Percentiles rank a stretch among this genome's conserved stretches.
Conservation (phyloP, 1,140 invertebrate species). For the Rhagoletis zephyria region DNA sequence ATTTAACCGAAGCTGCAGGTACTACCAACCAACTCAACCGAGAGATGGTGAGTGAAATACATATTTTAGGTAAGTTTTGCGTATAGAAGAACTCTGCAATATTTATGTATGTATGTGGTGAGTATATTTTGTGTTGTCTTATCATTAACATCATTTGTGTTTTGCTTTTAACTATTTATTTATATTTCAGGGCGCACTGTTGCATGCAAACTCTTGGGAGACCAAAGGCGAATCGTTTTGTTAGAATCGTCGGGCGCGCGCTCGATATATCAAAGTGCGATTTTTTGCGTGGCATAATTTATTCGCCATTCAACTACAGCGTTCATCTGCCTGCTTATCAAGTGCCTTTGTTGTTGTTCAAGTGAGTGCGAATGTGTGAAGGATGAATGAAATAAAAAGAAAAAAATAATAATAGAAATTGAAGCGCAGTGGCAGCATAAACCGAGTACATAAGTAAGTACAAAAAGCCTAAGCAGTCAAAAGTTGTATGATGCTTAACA, state of each 20-base stretch:
- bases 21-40: background rate
- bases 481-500: background rate
- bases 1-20: background rate
- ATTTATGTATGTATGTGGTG: background rate
- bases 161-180: background rate
- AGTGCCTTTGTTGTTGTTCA: background rate
- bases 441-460: no score
- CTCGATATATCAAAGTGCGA: background rate
- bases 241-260: background rate
- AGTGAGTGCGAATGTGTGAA: background rate
- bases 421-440: background rate
- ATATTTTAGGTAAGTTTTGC: background rate
- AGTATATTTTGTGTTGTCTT: conserved; percentile 19
- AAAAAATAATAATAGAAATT: background rate
- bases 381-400: background rate
- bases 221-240: conserved; percentile 14
- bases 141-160: conserved; percentile 38
- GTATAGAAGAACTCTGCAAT: background rate
- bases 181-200: background rate
- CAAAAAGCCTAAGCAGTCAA: no score
- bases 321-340: background rate
- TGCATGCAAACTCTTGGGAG: background rate
- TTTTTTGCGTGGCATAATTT: conserved; percentile 40
- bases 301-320: conserved; percentile 2
- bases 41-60: background rate